A percentile compares a stretch with the other conserved stretches of the same genome.
Evolutionary conservation across 1,140 invertebrate species (phyloP).

Genomic region (Ptiloglossa arizonensis): DNA sequence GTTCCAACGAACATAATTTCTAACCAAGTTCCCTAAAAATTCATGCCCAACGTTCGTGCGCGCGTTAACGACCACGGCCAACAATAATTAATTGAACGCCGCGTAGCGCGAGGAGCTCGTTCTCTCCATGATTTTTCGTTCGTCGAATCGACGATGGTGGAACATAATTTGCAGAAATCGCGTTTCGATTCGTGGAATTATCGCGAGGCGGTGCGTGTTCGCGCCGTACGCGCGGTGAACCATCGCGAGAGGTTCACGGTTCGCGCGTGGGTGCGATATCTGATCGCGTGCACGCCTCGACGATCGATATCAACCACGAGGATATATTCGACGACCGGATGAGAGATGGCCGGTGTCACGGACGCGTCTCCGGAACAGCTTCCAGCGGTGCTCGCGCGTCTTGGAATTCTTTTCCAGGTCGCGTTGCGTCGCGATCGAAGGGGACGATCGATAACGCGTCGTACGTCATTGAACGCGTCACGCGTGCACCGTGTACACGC

Average conservation of each 20-base stretch:
- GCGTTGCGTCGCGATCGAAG: background rate
- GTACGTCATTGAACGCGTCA: slow-evolving; percentile 22
- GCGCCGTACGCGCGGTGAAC: background rate
- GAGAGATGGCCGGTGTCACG: slow-evolving; percentile 48
- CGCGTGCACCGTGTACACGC: slow-evolving; percentile 8
- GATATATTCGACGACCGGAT: slow-evolving; percentile 51
- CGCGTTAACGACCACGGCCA: slow-evolving; percentile 4
- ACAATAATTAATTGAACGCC: slow-evolving; percentile 9
- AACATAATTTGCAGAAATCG: slow-evolving; percentile 5
- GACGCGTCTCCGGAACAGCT: slow-evolving; percentile 22
- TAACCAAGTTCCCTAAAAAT: background rate
- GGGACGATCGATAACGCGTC: slow-evolving; percentile 9
- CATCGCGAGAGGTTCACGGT: too few relatives aligned
- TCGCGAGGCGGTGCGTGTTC: slow-evolving; percentile 22
- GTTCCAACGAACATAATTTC: background rate
- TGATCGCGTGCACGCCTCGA: slow-evolving; percentile 42
- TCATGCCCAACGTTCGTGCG: background rate
- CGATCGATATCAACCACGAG: slow-evolving; percentile 39
- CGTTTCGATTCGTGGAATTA: background rate
- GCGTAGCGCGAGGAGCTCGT: background rate
- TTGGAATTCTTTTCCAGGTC: slow-evolving; percentile 12
- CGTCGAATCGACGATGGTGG: too few relatives aligned
- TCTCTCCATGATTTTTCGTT: background rate
- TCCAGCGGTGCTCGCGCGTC: slow-evolving; percentile 25
- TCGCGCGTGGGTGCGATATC: slow-evolving; percentile 41